Evolutionary conservation across 2,113 vertebrate genomes (phyloP), one percentile per base, ranked within the genome.

Genomic region (Engraulis encrasicolus): DNA sequence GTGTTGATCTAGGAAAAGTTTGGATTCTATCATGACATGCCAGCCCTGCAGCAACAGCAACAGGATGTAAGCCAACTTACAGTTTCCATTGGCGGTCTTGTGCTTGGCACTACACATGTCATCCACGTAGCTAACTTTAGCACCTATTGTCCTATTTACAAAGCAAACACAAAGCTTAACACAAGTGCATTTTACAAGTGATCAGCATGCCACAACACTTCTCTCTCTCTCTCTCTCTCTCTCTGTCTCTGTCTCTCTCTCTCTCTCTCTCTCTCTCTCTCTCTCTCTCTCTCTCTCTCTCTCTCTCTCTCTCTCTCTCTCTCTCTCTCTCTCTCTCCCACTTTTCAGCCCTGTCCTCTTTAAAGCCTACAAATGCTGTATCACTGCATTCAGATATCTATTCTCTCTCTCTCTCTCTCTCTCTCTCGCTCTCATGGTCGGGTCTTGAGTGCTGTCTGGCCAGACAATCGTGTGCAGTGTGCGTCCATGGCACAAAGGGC

Each of bases 371-470:
- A 45, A n/a, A 45, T 45, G 40, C 40, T 45, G 40, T 45, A 45
- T 45, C 40, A 45, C 9, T 45, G 40, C 40, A 45, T 45, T 45
- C 40, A 45, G 40, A 45, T 45, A 5, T 45, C 40, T 9, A 9
- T 45, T 45, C 40, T 2, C 52, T 20, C 52, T 20, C 54, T n/a
- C 54, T 6, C 54, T 7, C 54, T 20, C 52, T 20, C 52, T n/a
- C 20, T 9, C 54, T 9, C 20, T n/a, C 54, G n/a, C 54, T n/a
- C 54, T 66, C 58, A 90, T 86, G 86, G 86, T 84, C 82, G 81
- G 89, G 91, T 91, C 90, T 92, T 61, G 89, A 92, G 90, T 90
- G 89, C 89, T 82, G 92, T 93, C 91, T 92, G 90, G 92, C 86
- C 89, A 81, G 84, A 93, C 89, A 93, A 90, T 89, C 90, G 20